Evolutionary conservation across 2,113 vertebrate genomes (phyloP).

Genomic region (Cromileptes altivelis): DNA sequence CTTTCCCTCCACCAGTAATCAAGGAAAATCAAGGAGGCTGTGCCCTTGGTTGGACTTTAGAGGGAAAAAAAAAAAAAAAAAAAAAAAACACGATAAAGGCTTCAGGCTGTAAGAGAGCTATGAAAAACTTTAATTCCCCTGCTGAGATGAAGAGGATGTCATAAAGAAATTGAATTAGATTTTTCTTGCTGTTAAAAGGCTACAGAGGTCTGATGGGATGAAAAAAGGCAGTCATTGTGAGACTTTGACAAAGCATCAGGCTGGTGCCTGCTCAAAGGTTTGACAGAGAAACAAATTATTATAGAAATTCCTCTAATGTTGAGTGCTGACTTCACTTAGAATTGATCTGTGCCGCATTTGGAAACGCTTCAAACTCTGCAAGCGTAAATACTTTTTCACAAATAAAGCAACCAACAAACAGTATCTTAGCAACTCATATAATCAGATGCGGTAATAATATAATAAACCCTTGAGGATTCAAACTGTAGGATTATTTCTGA

Average conservation of each 20-base stretch:
- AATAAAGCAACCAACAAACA: background rate
- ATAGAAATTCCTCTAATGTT: background rate
- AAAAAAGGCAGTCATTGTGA: slow-evolving; percentile 17
- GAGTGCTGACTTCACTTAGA: background rate
- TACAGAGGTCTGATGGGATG: slow-evolving; percentile 30
- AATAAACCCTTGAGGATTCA: background rate
- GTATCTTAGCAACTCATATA: background rate
- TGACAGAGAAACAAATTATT: too few relatives aligned
- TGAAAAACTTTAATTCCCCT: slow-evolving; percentile 59
- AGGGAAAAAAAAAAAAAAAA: slow-evolving; percentile 40
- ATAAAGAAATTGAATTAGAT: slow-evolving; percentile 58
- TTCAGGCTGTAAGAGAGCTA: slow-evolving; percentile 52
- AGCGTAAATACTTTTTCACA: background rate
- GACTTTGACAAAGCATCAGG: slow-evolving; percentile 14
- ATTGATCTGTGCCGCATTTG: background rate
- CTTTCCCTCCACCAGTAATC: slow-evolving; percentile 28
- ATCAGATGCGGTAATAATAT: background rate
- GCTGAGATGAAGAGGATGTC: slow-evolving; percentile 67
- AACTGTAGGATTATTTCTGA: background rate
- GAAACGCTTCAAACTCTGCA: background rate
- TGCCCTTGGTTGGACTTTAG: slow-evolving; percentile 63
- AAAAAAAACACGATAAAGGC: slow-evolving; percentile 62
- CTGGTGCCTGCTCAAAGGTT: too few relatives aligned
- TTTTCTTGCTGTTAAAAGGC: slow-evolving; percentile 12
- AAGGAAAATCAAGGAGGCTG: slow-evolving; percentile 61